Conservation (phyloP, 2,888 invertebrate species). For the Listrodromus nycthemerus region DNA sequence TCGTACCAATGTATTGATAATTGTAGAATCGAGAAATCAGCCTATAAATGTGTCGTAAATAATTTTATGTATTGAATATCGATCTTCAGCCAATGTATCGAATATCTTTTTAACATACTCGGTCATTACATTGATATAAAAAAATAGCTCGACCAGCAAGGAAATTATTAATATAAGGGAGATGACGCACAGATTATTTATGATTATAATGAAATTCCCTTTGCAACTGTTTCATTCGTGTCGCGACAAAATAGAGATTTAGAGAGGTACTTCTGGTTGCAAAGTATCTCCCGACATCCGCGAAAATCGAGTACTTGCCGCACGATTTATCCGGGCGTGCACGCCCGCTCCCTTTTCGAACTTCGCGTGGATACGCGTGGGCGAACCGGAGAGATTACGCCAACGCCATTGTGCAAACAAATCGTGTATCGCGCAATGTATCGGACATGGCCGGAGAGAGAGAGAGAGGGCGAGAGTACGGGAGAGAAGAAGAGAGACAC, state of each 20-base stretch:
- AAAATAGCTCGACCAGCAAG: not conserved
- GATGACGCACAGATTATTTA: not conserved
- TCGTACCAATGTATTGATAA: no score
- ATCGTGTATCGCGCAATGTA: constrained; percentile 47
- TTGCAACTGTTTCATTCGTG: not conserved
- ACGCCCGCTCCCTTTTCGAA: constrained; percentile 14
- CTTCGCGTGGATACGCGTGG: constrained; percentile 18
- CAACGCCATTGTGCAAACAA: constrained; percentile 51
- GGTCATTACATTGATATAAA: not conserved
- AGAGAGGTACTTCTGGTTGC: not conserved
- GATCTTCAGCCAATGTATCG: no score
- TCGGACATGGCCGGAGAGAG: constrained; percentile 1
- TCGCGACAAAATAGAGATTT: not conserved
- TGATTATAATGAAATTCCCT: not conserved
- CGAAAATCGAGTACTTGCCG: constrained; percentile 24
- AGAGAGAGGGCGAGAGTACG: not conserved
- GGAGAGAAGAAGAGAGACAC: not conserved
- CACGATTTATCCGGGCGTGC: constrained; percentile 16
- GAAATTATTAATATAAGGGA: not conserved
- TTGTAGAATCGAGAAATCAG: no score
- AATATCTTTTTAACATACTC: no score
- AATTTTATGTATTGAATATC: no score
- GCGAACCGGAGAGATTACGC: constrained; percentile 44
- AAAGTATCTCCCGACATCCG: not conserved
- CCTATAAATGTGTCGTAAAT: no score